Conservation (phyloP, 2,888 invertebrate genomes). For the Drosophila acutilabella region DNA sequence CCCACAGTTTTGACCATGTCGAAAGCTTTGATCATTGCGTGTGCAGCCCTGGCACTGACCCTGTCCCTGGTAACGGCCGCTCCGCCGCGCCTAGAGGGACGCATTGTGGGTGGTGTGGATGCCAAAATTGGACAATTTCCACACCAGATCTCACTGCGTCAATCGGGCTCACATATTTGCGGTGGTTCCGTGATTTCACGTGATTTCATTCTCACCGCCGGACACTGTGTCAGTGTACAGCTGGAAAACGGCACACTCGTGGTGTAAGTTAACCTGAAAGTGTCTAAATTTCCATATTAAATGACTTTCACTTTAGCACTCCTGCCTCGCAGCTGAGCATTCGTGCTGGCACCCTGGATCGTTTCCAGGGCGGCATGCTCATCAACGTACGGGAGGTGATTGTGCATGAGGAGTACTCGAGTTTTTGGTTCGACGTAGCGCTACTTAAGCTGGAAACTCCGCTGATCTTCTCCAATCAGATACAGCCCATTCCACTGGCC, state of each 20-base stretch:
- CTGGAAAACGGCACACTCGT: constrained; percentile 36
- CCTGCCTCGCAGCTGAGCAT: constrained; percentile 62
- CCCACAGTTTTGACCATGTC: constrained; percentile 19
- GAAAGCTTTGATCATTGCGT: constrained; percentile 24
- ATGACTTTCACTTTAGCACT: constrained; percentile 27
- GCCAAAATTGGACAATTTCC: constrained; percentile 81
- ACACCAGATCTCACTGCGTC: constrained; percentile 81
- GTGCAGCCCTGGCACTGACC: constrained; percentile 11
- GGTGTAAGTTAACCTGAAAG: constrained; percentile 36
- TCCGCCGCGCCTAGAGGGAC: constrained; percentile 49
- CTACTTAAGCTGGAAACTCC: constrained; percentile 59
- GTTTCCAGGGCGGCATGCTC: constrained; percentile 75
- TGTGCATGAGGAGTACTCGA: constrained; percentile 68
- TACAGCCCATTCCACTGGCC: constrained; percentile 66
- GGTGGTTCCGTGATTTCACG: constrained; percentile 71
- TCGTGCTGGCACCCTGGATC: constrained; percentile 75
- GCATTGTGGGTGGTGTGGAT: constrained; percentile 79
- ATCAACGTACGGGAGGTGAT: constrained; percentile 63
- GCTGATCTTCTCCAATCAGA: constrained; percentile 57
- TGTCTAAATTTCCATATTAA: background rate
- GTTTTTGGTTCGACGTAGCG: constrained; percentile 73
- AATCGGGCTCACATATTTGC: constrained; percentile 62
- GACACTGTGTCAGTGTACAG: constrained; percentile 66
- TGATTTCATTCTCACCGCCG: constrained; percentile 68
- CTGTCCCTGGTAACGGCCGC: constrained; percentile 31